Percentiles rank a stretch among this genome's conserved stretches.
Conservation (phyloP, 2,797 vertebrate genomes). For the Glossophaga mutica region DNA sequence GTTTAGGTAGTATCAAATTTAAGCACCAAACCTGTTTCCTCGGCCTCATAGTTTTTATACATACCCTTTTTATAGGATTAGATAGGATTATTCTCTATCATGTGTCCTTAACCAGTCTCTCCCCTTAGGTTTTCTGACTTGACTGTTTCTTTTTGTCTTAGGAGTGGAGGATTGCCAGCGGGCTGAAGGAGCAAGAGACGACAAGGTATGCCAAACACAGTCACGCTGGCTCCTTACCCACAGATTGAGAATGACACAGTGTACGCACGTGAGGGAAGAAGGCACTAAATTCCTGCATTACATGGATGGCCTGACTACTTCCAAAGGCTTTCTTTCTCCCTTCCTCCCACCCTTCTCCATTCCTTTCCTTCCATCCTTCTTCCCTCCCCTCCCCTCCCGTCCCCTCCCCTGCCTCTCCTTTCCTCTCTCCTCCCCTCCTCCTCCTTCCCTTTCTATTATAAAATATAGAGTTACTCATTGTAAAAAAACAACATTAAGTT, state of each 20-base stretch:
- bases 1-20: not conserved
- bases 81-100: not conserved
- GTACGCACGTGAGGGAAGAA: not conserved
- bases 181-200: not conserved
- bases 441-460: not conserved
- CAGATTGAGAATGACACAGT: not conserved
- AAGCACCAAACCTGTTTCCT: not conserved
- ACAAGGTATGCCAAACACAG: not conserved
- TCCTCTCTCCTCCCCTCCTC: fast-evolving
- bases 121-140: not conserved
- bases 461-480: not conserved
- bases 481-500: not conserved
- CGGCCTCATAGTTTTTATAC: not conserved
- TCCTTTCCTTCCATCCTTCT: not conserved
- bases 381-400: fast-evolving
- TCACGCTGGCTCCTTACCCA: too few relatives aligned
- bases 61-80: not conserved
- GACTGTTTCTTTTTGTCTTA: not conserved
- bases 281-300: not conserved
- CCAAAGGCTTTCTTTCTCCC: not conserved
- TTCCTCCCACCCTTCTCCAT: too few relatives aligned
- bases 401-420: fast-evolving
- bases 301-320: not conserved
- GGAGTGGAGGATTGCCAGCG: not conserved
- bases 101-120: not conserved